Evolutionary conservation across 2,888 invertebrate genomes (phyloP).

Genomic region (Cinara cedri): DNA sequence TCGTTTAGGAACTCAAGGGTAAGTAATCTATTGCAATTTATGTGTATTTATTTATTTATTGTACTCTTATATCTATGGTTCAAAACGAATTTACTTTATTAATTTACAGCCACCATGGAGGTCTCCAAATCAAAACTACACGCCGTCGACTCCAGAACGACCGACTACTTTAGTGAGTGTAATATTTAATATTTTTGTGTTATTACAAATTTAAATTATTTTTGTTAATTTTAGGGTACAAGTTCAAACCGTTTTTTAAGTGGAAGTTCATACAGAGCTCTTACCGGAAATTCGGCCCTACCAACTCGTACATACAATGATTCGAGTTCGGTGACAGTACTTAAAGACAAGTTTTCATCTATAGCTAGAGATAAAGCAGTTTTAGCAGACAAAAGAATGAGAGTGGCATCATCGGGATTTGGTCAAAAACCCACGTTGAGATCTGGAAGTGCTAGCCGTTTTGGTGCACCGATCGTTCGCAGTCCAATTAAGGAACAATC

Average conservation of each 20-base stretch:
- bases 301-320: conserved; percentile 43
- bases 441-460: conserved; percentile 60
- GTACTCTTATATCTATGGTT: neutral
- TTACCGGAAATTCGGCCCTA: conserved; percentile 45
- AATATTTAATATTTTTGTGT: neutral
- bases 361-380: conserved; percentile 50
- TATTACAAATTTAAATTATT: too few relatives aligned
- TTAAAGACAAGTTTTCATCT: conserved; percentile 49
- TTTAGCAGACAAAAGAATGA: conserved; percentile 43
- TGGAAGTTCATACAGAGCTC: conserved; percentile 48
- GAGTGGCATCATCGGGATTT: conserved; percentile 56
- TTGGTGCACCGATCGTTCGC: conserved; percentile 60
- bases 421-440: conserved; percentile 59
- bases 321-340: conserved; percentile 21
- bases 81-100: neutral
- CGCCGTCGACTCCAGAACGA: conserved; percentile 27
- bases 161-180: conserved; percentile 30
- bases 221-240: conserved; percentile 12
- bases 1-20: conserved; percentile 48
- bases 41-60: neutral
- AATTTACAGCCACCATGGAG: conserved; percentile 49
- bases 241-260: conserved; percentile 50
- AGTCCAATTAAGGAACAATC: conserved; percentile 61
- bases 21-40: conserved; percentile 16
- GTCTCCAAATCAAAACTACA: conserved; percentile 45